These are phyloP conservation scores for Aphidius gifuensis DNA, from an alignment of 1,140 invertebrate genomes.

Conservation along the genomic window DNA sequence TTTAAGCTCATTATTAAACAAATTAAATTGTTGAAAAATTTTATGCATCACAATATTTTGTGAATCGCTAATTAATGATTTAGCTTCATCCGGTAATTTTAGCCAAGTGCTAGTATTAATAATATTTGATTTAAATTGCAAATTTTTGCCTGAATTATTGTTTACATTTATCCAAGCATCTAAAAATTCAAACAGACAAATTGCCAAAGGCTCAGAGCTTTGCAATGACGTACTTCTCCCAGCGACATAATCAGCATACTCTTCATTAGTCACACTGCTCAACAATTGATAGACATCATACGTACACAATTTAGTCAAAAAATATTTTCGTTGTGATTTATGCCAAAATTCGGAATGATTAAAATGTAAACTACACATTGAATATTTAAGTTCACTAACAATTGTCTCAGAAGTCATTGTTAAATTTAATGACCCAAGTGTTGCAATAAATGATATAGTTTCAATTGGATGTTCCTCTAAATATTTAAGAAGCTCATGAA, in stretches of 20 bases:
- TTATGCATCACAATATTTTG: slow-evolving; percentile 37
- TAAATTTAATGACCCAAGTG: slow-evolving; percentile 29
- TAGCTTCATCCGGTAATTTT: slow-evolving; percentile 38
- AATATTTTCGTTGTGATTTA: slow-evolving; percentile 30
- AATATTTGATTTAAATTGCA: slow-evolving; percentile 33
- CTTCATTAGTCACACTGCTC: slow-evolving; percentile 37
- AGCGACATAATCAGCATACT: slow-evolving; percentile 30
- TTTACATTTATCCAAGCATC: slow-evolving; percentile 14
- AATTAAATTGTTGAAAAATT: slow-evolving; percentile 11
- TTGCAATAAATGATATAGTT: slow-evolving; percentile 38
- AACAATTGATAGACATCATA: slow-evolving; percentile 44
- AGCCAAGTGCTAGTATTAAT: slow-evolving; percentile 41
- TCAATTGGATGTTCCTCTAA: slow-evolving; percentile 41
- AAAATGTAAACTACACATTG: slow-evolving; percentile 37
- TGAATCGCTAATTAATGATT: slow-evolving; percentile 26
- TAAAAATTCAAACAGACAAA: slow-evolving; percentile 30
- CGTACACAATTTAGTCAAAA: slow-evolving; percentile 40
- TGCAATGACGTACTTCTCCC: slow-evolving; percentile 12
- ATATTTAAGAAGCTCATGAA: slow-evolving; percentile 38
- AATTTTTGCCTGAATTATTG: slow-evolving; percentile 15
- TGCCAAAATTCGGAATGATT: slow-evolving; percentile 37
- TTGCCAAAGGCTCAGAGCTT: slow-evolving; percentile 28
- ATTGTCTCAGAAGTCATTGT: slow-evolving; percentile 19
- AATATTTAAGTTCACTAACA: slow-evolving; percentile 32
- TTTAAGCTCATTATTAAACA: slow-evolving; percentile 4